phyloP scores from a whole-genome alignment of 2,888 invertebrate genomes.

The Drosophila atripex region DNA sequence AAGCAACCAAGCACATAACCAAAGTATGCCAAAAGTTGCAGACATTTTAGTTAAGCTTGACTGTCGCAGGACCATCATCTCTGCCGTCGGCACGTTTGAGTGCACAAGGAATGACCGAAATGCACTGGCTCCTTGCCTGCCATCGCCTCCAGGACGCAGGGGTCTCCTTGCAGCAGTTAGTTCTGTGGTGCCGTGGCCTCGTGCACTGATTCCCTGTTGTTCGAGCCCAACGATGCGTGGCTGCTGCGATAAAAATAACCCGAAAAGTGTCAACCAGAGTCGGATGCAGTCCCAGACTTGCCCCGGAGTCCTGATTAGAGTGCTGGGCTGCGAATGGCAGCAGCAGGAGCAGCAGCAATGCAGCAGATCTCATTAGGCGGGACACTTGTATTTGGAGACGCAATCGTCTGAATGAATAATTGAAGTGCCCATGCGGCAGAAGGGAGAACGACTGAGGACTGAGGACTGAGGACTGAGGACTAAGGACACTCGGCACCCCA shows the following conservation, averaged over 20 bases:
- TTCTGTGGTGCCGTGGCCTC: slow-evolving; percentile 12
- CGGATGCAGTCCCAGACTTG: slow-evolving; percentile 6
- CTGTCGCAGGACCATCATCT: slow-evolving; percentile 28
- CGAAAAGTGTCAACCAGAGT: slow-evolving; percentile 55
- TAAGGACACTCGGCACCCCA: slow-evolving; percentile 3
- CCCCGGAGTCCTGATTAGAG: slow-evolving; percentile 17
- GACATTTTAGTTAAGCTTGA: slow-evolving; percentile 12
- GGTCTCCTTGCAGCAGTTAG: not conserved
- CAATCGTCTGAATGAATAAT: slow-evolving; percentile 36
- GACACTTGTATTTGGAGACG: slow-evolving; percentile 34
- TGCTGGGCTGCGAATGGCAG: slow-evolving; percentile 1
- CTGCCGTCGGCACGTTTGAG: slow-evolving; percentile 49
- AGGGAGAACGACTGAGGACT: not conserved
- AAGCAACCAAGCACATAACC: too few relatives aligned
- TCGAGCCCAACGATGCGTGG: slow-evolving; percentile 74
- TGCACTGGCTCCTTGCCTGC: slow-evolving; percentile 1
- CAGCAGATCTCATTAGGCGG: slow-evolving; percentile 37
- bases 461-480: not conserved
- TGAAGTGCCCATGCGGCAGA: slow-evolving; percentile 8
- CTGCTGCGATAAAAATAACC: slow-evolving; percentile 71
- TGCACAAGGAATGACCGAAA: slow-evolving; percentile 42
- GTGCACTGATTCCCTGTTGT: slow-evolving; percentile 63
- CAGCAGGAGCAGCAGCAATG: not conserved
- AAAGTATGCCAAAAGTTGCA: not conserved
- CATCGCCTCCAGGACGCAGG: not conserved